Evolutionary conservation across 2,797 vertebrate species (phyloP).

Genomic region (Gymnothorax javanicus): DNA sequence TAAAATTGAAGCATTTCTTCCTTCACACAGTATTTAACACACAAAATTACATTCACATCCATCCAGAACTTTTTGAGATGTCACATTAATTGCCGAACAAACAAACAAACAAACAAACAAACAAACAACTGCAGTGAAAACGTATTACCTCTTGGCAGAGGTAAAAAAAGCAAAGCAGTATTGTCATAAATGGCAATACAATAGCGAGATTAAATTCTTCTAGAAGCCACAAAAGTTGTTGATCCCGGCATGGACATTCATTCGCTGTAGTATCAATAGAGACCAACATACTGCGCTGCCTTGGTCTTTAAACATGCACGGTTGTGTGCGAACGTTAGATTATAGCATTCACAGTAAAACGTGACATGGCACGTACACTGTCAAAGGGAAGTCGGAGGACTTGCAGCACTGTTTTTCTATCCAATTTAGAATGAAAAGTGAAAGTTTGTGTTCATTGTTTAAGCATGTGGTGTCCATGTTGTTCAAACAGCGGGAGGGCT

Average conservation of each 20-base stretch:
- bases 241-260: background rate
- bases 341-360: background rate
- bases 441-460: constrained; percentile 16
- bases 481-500: constrained; percentile 25
- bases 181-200: background rate
- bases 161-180: background rate
- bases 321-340: background rate
- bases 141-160: too few species aligned
- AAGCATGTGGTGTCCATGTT: constrained; percentile 28
- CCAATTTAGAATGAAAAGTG: background rate
- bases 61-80: too few species aligned
- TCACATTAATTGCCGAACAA: too few species aligned
- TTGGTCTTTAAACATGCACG: background rate
- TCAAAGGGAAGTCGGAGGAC: background rate
- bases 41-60: too few species aligned
- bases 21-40: too few species aligned
- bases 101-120: too few species aligned
- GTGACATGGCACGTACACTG: background rate
- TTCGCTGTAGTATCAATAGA: background rate
- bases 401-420: constrained; percentile 9
- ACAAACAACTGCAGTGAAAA: too few species aligned
- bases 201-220: background rate
- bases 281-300: background rate
- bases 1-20: too few species aligned
- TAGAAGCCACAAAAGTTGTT: background rate